Base-by-base conservation (phyloP, 2,888 invertebrate species). In the Kryphioiulus occultus region DNA sequence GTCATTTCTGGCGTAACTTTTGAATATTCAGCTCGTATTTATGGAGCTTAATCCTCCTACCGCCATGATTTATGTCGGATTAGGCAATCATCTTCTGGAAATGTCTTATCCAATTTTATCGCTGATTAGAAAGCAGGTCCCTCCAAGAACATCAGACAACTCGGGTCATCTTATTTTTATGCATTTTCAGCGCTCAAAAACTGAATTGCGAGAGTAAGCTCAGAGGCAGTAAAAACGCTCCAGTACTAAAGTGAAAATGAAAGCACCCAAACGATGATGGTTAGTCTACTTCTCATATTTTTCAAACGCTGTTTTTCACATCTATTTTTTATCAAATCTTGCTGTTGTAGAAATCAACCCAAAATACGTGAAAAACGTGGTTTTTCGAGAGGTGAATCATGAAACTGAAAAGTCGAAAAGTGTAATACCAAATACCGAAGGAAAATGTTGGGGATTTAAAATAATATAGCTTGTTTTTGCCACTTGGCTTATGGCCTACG, bases 21-120 rank as follows among this genome's bases (percentile, higher is more conserved):
- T 59, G 22, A 59, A 59, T 59, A 59, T 59, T 59, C 59, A 7
- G 47, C 7, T 7, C 59, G 22, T 59, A 59, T 59, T 59, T 59
- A 59, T 59, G 59, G 9, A 5, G 15, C 59, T 42, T 84, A 84
- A 84, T 84, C 84, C 84, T 84, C 35, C 42, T 84, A 39, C 84
- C 1, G 35, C 39, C n/a, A 84, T 32, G 84, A 84, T 84, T 84
- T 84, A 84, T 42, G 42, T 39, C 35, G 84, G 84, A 84, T 84
- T 84, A 84, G 32, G n/a, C 39, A 84, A 39, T 42, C 84, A 39
- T 42, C 84, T 84, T 84, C 84, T 59, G 59, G 59, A 84, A 39
- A 84, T 84, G 84, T 42, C 42, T 83, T 35, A 42, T 84, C 84
- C 84, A 84, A 32, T 84, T 84, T 84, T 84, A 84, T 84, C 42